Evolutionary conservation across 1,140 invertebrate genomes (phyloP).

Genomic region (Drosophila tani): DNA sequence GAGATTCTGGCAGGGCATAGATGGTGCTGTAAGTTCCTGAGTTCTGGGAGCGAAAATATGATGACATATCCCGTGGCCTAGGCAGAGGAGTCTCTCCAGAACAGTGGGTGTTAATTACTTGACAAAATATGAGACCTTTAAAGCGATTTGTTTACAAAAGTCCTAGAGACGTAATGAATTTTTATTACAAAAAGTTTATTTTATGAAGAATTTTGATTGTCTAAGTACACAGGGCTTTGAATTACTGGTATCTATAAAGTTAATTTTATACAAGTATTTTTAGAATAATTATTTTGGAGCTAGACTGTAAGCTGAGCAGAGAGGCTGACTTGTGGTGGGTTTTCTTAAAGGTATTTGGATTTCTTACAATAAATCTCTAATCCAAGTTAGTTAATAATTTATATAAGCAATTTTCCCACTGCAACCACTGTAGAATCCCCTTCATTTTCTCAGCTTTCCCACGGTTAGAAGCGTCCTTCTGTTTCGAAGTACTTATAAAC

Average conservation of each 20-base stretch:
- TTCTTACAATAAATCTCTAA: neutral
- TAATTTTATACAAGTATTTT: neutral
- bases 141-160: slow-evolving; percentile 18
- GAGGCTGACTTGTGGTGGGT: too few species aligned
- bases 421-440: neutral
- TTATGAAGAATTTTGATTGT: neutral
- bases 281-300: too few species aligned
- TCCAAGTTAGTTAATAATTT: neutral
- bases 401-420: neutral
- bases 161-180: neutral
- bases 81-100: neutral
- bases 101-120: slow-evolving; percentile 25
- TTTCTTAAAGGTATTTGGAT: neutral
- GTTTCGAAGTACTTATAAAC: slow-evolving; percentile 60
- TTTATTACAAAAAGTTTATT: neutral
- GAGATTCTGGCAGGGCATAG: neutral
- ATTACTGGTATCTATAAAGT: neutral
- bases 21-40: neutral
- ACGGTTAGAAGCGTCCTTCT: slow-evolving; percentile 15
- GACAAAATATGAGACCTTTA: neutral
- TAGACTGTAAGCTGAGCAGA: neutral
- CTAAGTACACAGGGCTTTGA: neutral
- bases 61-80: slow-evolving; percentile 57
- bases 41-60: slow-evolving; percentile 23
- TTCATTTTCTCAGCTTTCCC: neutral